Base-by-base conservation (phyloP, 2,113 vertebrate genomes). In the Probosciger aterrimus region DNA sequence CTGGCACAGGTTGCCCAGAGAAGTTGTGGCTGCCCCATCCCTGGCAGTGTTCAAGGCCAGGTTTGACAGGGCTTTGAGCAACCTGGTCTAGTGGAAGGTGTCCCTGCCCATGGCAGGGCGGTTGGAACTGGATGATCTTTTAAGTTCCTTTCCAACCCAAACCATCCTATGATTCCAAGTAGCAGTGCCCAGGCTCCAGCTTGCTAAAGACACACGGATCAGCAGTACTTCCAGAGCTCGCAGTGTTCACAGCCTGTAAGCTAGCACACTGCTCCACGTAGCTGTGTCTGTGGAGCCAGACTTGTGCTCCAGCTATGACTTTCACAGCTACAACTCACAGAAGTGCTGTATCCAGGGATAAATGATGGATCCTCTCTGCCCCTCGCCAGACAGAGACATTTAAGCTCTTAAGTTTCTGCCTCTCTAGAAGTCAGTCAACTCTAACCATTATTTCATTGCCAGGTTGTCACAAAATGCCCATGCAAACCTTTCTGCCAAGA, bases 391-490 rank as follows among this genome's bases (percentile, higher is more conserved):
- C 12, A 4, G 60, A 20, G 33, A 59, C 33, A 59, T 59, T 49
- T 25, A 79, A 84, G 78, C 82, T 81, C 69, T 88, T 46, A 71
- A 67, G 44, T 92, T 91, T 75, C 77, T 82, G 24, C 16, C 46
- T 50, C 53, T 82, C 37, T 28, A 88, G 82, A 77, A 84, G 44
- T 89, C 69, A 92, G 63, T 62, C 64, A 79, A 33, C 52, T 88
- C 71, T 15, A 86, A 25, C 76, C 90, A 75, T 92, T 95, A 88
- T 92, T 96, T 89, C 93, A 76, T 86, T 90, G 92, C 93, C 59
- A 52, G 81, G 30, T 92, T 96, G 92, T 95, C 91, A 91, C 80
- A 95, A 95, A 97, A 68, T 93, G 90, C 83, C 86, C 76, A 41
- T 86, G 92, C 83, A 95, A 93, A 80, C 83, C 90, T 92, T 95